phyloP scores from a whole-genome alignment of 2,113 vertebrate species.

The Malurus cyaneus region DNA sequence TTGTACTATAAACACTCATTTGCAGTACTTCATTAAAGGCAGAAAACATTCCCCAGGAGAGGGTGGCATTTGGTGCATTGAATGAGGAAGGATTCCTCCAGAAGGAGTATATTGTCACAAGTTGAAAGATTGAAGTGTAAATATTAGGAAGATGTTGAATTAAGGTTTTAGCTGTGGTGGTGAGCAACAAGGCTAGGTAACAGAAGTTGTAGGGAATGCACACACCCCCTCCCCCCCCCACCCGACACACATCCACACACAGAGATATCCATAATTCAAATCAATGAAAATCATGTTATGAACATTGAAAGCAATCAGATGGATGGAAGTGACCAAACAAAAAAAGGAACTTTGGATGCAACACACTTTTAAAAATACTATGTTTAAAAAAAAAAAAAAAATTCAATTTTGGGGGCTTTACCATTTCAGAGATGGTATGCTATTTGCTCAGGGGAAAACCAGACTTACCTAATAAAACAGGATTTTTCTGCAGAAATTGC shows the following conservation, averaged over 20 bases:
- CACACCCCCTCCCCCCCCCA: accelerated
- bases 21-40: not conserved
- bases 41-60: not conserved
- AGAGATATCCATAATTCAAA: not conserved
- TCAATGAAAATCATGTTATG: not conserved
- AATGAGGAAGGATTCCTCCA: not conserved
- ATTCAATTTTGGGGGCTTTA: too few relatives aligned
- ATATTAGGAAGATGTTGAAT: not conserved
- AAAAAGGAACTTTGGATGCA: not conserved
- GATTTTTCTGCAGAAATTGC: not conserved
- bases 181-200: not conserved
- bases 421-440: too few relatives aligned
- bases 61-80: not conserved
- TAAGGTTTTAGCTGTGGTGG: not conserved
- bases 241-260: accelerated
- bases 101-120: not conserved
- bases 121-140: not conserved
- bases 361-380: not conserved
- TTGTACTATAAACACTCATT: not conserved
- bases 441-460: not conserved
- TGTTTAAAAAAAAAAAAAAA: too few relatives aligned
- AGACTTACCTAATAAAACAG: not conserved
- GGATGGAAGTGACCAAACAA: not conserved
- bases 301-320: not conserved
- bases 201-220: not conserved